Conservation (phyloP, 2,113 vertebrate species). For the Nettapus auritus region DNA sequence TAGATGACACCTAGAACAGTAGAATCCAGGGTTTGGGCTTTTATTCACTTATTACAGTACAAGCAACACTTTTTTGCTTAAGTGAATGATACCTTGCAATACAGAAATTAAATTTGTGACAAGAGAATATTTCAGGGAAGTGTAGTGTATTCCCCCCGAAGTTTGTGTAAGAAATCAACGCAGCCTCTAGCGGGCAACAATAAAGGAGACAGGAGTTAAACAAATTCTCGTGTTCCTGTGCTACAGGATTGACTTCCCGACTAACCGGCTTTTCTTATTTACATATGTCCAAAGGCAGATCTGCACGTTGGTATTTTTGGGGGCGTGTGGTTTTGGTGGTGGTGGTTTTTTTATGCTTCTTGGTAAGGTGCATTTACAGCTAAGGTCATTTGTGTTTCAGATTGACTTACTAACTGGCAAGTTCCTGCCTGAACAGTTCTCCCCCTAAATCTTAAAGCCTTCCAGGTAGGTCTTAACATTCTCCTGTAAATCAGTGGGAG, state of each 20-base stretch:
- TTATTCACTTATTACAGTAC: not conserved
- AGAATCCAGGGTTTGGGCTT: not conserved
- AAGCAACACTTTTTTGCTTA: not conserved
- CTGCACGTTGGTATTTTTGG: not conserved
- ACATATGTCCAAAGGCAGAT: not conserved
- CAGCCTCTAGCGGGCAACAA: not conserved
- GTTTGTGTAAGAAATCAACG: constrained; percentile 16
- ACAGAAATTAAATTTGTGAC: not conserved
- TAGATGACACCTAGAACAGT: not conserved
- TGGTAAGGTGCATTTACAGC: not conserved
- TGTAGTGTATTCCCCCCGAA: not conserved
- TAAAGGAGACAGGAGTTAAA: not conserved
- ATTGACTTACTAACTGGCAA: not conserved
- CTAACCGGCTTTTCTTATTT: constrained; percentile 42
- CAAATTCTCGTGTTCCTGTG: constrained; percentile 22
- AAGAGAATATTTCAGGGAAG: not conserved
- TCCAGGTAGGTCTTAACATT: constrained; percentile 13
- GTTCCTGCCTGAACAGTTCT: not conserved
- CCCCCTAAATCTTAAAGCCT: not conserved
- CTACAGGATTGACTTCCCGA: constrained; percentile 1
- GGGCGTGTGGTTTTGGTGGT: not conserved
- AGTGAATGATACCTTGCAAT: not conserved
- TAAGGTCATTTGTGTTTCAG: not conserved
- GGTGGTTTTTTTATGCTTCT: not conserved
- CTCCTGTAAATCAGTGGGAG: not conserved